Base-by-base conservation (phyloP, 2,113 vertebrate genomes). In the Strix uralensis region DNA sequence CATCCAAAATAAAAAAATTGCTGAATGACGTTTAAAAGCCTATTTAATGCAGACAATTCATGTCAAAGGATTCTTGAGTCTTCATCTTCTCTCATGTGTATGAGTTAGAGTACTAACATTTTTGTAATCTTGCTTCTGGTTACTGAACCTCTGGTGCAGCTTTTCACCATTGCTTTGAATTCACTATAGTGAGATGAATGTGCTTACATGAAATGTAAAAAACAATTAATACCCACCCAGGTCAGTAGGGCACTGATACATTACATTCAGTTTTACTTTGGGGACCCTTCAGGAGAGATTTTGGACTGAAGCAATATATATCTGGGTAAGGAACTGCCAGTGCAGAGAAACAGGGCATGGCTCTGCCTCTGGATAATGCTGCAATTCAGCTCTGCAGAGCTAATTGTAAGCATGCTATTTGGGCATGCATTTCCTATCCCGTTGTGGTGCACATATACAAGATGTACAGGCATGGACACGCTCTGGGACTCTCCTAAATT, bases 401-500 rank as follows among this genome's bases (percentile, higher is more conserved):
- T 85, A 63, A 5, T 42, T 7, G 13, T 17, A 16, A 83, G 46
- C 13, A 1, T 36, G 15, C 22, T 66, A 0, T 46, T 58, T 58
- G 85, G 62, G 82, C 30, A 42, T 13, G 47, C n/a, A 9, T 70
- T 78, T 74, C 55, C 67, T 18, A 81, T 7, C 63, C 85, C 3
- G 2, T 58, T 17, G 5, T 19, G 34, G 15, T 47, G 40, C 42
- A n/a, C 21, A 34, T 18, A 54, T 25, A 44, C 73, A 61, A 51
- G 27, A 46, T 19, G 38, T 27, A 21, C 79, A 81, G 79, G 95
- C 85, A 59, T 6, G 52, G 72, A 44, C 92, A 78, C 1, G 83
- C 75, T 79, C 80, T 73, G 75, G 32, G 42, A 86, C 79, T 86
- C 72, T 93, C 79, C 92, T 94, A 86, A 84, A 94, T 96, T 94